phyloP scores from a whole-genome alignment of 2,113 vertebrate genomes.

The Limnothrissa miodon region DNA sequence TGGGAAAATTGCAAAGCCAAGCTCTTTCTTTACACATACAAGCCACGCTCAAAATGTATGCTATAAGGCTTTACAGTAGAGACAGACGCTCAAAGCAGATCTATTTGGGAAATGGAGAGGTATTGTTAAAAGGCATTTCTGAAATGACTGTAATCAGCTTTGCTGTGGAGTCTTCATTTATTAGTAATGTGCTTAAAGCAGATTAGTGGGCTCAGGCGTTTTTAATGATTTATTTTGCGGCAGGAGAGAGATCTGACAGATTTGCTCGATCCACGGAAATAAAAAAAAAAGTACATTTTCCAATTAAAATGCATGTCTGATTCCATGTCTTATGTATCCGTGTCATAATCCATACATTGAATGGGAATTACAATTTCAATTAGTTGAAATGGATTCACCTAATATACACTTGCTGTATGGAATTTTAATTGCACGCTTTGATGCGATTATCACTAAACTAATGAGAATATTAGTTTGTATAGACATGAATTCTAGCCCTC shows the following conservation, averaged over 20 bases:
- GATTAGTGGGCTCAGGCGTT: conserved; percentile 59
- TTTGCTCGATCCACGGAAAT: conserved; percentile 48
- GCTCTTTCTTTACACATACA: not conserved
- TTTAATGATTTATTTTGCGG: conserved; percentile 45
- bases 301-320: conserved; percentile 44
- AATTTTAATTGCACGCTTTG: conserved; percentile 32
- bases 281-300: conserved; percentile 58
- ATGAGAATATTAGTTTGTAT: not conserved
- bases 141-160: conserved; percentile 64
- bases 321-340: conserved; percentile 39
- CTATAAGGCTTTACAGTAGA: not conserved
- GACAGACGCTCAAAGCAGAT: conserved; percentile 27
- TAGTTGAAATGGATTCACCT: conserved; percentile 40
- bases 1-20: not conserved
- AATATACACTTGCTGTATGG: conserved; percentile 16
- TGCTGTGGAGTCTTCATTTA: conserved; percentile 64
- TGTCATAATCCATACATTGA: conserved; percentile 54
- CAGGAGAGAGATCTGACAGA: conserved; percentile 41
- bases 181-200: conserved; percentile 71
- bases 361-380: conserved; percentile 34
- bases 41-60: not conserved
- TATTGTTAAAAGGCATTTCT: conserved; percentile 50
- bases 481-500: not conserved
- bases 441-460: not conserved
- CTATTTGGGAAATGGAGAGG: conserved; percentile 31